phyloP scores from a whole-genome alignment of 2,888 invertebrate genomes.

The Lamellibrachia columna region DNA sequence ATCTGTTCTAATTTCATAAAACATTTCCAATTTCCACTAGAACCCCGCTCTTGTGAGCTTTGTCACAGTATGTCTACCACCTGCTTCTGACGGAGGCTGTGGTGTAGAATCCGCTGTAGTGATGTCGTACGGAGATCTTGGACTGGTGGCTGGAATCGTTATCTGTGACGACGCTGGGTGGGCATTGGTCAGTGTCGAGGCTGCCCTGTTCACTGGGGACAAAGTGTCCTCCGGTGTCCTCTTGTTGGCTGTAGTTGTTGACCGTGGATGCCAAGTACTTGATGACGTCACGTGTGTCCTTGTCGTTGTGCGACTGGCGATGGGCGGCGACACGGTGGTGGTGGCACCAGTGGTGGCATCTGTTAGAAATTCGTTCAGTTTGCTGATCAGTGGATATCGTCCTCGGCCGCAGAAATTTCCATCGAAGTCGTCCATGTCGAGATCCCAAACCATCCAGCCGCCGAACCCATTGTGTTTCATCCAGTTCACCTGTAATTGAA shows the following conservation, averaged over 20 bases:
- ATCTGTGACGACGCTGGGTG: not conserved
- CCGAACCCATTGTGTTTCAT: slow-evolving; percentile 7
- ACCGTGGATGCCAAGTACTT: not conserved
- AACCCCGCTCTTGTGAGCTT: not conserved
- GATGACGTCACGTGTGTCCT: not conserved
- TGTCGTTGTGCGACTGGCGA: not conserved
- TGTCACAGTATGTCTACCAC: not conserved
- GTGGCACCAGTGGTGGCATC: not conserved
- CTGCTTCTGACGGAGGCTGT: not conserved
- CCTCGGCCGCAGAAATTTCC: slow-evolving; percentile 17
- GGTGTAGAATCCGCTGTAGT: not conserved
- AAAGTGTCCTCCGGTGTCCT: not conserved
- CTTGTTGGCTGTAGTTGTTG: not conserved
- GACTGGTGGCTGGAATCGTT: not conserved
- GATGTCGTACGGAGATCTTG: not conserved
- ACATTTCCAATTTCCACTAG: not conserved
- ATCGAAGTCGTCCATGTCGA: slow-evolving; percentile 17
- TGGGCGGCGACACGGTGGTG: not conserved
- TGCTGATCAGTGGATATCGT: not conserved
- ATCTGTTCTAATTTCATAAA: not conserved
- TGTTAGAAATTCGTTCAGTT: not conserved
- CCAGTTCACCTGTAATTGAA: slow-evolving; percentile 6
- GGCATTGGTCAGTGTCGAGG: not conserved
- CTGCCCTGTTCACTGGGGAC: not conserved
- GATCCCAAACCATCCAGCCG: slow-evolving; percentile 21